Evolutionary conservation across 1,140 invertebrate genomes (phyloP), one percentile per base, ranked within the genome.

Genomic region (Zaprionus capensis): DNA sequence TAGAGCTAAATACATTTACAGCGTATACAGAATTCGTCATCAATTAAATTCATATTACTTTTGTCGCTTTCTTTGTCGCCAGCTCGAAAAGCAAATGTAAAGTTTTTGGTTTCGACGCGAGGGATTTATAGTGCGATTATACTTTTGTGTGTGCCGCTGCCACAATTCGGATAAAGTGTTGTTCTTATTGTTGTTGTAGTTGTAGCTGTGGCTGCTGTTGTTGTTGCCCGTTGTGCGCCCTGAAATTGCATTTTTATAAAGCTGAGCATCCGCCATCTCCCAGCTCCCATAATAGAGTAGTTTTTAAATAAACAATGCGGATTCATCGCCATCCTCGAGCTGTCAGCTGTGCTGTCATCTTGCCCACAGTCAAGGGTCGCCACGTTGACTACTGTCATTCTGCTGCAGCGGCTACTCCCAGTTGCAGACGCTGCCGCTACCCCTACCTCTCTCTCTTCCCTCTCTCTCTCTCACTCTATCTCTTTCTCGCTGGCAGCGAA

Each of bases 161-260:
- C 56, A 58, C 56, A 26, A 58, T 28, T 58, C 22, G 26, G 26
- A 69, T 59, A 69, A 69, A 28, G 66, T 69, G 66, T 71, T 70
- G 34, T 44, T 71, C 38, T 72, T 72, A 34, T 41, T 67, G 44
- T 56, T 59, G 58, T 64, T 64, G 66, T 56, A 28, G 46, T 26
- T 66, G 63, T 51, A 31, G 31, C 15, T 36, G 46, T 26, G n/a
- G 15, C n/a, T 61, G 41, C 20, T 28, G 44, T 9, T 57, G 44
- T 7, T 57, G 44, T 22, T 67, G 59, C 56, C 63, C 51, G 74
- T 64, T 80, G 65, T 78, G 58, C 64, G 70, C 66, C 51, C 71
- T 68, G 78, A 80, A 80, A 80, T 80, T 80, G 75, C 75, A 80
- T 80, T 80, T 80, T 80, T 80, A 80, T 80, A 80, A 78, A 78